Conservation (phyloP, 2,888 invertebrate species). For the Hyposoter dolosus region DNA sequence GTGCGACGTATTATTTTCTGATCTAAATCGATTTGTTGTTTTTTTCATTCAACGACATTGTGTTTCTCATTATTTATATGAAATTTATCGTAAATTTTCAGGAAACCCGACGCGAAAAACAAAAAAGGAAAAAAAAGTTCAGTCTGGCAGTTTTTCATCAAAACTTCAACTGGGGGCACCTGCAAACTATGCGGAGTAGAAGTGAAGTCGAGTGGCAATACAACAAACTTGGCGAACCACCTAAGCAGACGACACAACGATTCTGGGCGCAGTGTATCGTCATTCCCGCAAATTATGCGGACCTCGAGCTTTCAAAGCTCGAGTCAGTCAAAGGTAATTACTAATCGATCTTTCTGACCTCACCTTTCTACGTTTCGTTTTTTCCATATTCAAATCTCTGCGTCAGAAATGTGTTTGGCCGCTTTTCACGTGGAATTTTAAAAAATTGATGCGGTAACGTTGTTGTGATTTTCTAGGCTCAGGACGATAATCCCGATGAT, state of each 20-base stretch:
- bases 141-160: too few relatives aligned
- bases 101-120: too few relatives aligned
- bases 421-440: too few relatives aligned
- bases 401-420: too few relatives aligned
- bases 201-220: conserved; percentile 50
- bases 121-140: too few relatives aligned
- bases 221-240: conserved; percentile 50
- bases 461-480: too few relatives aligned
- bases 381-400: too few relatives aligned
- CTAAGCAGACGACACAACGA: conserved; percentile 19
- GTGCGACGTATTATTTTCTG: neutral
- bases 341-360: neutral
- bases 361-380: neutral
- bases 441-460: too few relatives aligned
- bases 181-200: conserved; percentile 52
- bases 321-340: neutral
- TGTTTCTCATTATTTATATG: too few relatives aligned
- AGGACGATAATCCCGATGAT: neutral
- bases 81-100: too few relatives aligned
- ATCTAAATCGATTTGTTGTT: neutral
- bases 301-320: neutral
- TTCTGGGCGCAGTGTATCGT: neutral
- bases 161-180: conserved; percentile 35
- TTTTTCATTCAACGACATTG: too few relatives aligned
- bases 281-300: neutral